Percentiles rank a stretch among this genome's conserved stretches.
phyloP scores from a whole-genome alignment of 2,113 vertebrate genomes.

The Neogobius melanostomus region DNA sequence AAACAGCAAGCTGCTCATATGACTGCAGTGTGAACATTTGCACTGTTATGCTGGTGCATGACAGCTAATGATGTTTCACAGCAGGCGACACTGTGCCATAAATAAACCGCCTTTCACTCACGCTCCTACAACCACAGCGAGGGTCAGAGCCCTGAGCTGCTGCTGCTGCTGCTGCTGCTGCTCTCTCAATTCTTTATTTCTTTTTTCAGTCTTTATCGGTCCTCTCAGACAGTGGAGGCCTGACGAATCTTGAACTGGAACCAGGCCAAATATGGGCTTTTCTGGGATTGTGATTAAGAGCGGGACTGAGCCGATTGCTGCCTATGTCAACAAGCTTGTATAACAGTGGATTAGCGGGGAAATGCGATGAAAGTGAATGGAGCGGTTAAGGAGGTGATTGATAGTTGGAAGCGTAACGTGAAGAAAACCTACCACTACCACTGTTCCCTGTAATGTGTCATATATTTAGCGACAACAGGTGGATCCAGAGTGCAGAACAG shows the following conservation, averaged over 20 bases:
- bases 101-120: constrained; percentile 18
- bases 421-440: not conserved
- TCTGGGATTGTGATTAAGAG: constrained; percentile 6
- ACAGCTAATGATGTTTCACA: constrained; percentile 39
- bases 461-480: too few relatives aligned
- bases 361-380: not conserved
- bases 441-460: too few relatives aligned
- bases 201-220: constrained; percentile 15
- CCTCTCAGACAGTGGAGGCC: constrained; percentile 12
- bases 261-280: not conserved
- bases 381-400: not conserved
- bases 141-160: constrained; percentile 20
- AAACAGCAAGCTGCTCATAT: not conserved
- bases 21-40: constrained; percentile 31
- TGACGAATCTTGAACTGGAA: constrained; percentile 5
- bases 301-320: not conserved
- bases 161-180: constrained; percentile 12
- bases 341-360: not conserved
- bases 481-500: too few relatives aligned
- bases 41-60: constrained; percentile 12
- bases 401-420: not conserved
- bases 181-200: constrained; percentile 13
- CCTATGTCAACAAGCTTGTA: constrained; percentile 6
- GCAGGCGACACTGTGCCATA: constrained; percentile 18
- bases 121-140: constrained; percentile 17